Base-by-base conservation (phyloP, 2,888 invertebrate genomes). In the Euplexia lucipara region DNA sequence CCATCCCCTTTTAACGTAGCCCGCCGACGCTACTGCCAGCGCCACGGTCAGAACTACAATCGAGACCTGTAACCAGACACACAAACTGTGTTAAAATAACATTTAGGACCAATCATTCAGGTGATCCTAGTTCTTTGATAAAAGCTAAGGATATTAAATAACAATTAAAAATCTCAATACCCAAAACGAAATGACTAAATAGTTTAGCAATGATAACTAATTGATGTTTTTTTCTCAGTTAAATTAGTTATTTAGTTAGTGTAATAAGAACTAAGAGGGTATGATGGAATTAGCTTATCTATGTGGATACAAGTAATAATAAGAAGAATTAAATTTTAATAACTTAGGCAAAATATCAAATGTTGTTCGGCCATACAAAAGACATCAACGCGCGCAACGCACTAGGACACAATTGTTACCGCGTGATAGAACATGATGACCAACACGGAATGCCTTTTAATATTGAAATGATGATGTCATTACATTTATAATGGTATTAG, bases 11-110 rank as follows among this genome's bases (percentile, higher is more conserved):
- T 76, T 63, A 70, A 85, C 64, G 81, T 83, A 82, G 51, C 91
- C 91, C 0, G 91, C 92, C 0, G 88, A 83, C n/a, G 84, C 85
- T 34, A 79, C 59, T 56, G 88, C 79, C 70, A 89, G 37, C 49
- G 89, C 16, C 30, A 84, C 79, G n/a, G 74, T 62, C 77, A 92
- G 78, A 16, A 85, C 65, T 22, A 81, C 10, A 32, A 80, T 32
- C 42, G 77, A 65, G 3, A 74, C 60, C 87, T 87, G 82, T 4
- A 69, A 62, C 1, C 9, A 44, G 2, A 45, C 0, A 1, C 2
- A 44, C 26, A 14, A 12, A 4, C 2, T 22, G 35, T 4, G 1
- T 3, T 20, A 9, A 20, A 16, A 39, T 16, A 5, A 14, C 4
- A 16, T 6, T 0, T n/a, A 10, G 2, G n/a, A 39, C 10, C 10